Evolutionary conservation across 1,140 invertebrate genomes (phyloP).

Genomic region (Neodiprion fabricii): DNA sequence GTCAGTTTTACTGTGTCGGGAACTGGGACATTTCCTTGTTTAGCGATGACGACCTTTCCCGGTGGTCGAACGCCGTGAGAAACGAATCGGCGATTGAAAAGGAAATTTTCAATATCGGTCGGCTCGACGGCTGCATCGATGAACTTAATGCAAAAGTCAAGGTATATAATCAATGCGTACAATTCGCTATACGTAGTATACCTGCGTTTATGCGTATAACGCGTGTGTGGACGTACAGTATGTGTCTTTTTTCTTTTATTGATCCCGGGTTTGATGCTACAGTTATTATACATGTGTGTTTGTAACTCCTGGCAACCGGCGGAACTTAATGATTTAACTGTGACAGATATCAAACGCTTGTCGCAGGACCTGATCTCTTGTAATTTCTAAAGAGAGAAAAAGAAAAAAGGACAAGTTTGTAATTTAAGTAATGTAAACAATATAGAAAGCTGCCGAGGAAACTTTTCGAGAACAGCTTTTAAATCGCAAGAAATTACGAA

Average conservation of each 20-base stretch:
- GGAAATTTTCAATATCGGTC: constrained; percentile 26
- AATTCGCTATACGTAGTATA: no score
- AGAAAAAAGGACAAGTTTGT: not conserved
- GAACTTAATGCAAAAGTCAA: constrained; percentile 29
- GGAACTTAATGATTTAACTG: no score
- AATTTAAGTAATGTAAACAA: constrained; percentile 9
- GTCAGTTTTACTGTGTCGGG: no score
- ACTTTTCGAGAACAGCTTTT: constrained; percentile 28
- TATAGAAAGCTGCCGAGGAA: constrained; percentile 26
- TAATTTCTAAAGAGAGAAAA: not conserved
- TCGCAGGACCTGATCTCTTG: not conserved
- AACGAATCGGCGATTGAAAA: constrained; percentile 7
- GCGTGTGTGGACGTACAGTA: no score
- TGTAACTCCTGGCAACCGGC: no score
- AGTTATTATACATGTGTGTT: no score
- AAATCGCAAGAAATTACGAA: constrained; percentile 32
- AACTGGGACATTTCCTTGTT: not conserved
- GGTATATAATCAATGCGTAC: constrained; percentile 22
- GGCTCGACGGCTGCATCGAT: constrained; percentile 31
- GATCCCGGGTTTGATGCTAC: no score
- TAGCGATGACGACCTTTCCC: not conserved
- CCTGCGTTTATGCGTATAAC: no score
- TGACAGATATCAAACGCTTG: no score
- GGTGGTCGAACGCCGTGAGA: not conserved
- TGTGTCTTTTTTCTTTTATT: no score